Conservation (phyloP, 2,888 invertebrate species). For the Hemaris fuciformis region DNA sequence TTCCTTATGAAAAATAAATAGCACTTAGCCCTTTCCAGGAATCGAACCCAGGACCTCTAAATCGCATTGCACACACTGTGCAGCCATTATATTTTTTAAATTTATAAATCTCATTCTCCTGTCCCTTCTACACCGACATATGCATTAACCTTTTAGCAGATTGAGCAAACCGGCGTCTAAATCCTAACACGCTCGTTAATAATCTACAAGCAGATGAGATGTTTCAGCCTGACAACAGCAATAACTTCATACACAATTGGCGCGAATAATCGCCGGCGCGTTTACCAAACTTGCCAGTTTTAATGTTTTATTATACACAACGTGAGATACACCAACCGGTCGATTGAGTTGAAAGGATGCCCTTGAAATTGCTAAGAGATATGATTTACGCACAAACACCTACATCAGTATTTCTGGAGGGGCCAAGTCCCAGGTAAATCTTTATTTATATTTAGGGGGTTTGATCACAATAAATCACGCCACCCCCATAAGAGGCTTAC, state of each 20-base stretch:
- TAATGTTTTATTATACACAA: slow-evolving; percentile 4
- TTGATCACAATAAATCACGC: no score
- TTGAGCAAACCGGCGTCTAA: background rate
- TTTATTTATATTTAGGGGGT: no score
- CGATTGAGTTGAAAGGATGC: background rate
- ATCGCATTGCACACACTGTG: no score
- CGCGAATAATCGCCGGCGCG: slow-evolving; percentile 7
- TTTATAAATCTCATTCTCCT: no score
- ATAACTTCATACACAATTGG: slow-evolving; percentile 12
- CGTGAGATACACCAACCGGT: background rate
- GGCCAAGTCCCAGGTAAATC: background rate
- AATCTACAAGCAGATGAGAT: background rate
- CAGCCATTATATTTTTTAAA: no score
- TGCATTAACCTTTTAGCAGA: no score
- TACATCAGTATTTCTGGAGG: background rate
- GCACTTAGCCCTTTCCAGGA: no score
- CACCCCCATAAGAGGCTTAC: no score
- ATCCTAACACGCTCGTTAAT: background rate
- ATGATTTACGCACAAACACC: background rate
- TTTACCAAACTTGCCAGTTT: slow-evolving; percentile 11
- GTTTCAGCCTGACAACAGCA: background rate
- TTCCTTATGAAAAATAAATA: no score
- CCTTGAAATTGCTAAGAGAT: background rate
- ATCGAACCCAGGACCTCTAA: no score
- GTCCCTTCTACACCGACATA: no score